phyloP scores from a whole-genome alignment of 2,113 vertebrate genomes.

The Lipophrys pholis region DNA sequence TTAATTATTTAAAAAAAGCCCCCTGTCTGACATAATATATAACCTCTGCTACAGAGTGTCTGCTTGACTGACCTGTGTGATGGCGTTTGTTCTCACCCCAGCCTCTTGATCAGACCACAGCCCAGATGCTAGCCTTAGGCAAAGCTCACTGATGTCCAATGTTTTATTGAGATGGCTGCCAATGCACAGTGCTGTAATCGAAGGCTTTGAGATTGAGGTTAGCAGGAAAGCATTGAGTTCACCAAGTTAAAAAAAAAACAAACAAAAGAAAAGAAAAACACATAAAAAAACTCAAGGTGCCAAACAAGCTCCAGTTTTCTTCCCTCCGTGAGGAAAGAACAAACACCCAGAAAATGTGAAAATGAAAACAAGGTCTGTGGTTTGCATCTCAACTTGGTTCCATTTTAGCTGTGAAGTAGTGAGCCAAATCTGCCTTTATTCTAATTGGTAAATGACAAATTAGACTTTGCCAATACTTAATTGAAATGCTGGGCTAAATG shows the following conservation, averaged over 20 bases:
- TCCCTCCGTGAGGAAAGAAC: background rate
- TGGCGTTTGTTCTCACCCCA: conserved; percentile 22
- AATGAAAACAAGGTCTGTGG: background rate
- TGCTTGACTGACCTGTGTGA: conserved; percentile 24
- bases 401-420: conserved; percentile 56
- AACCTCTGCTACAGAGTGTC: conserved; percentile 14
- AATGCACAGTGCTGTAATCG: conserved; percentile 18
- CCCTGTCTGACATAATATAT: conserved; percentile 20
- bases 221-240: conserved; percentile 11
- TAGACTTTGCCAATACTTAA: conserved; percentile 70
- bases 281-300: background rate
- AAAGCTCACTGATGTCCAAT: conserved; percentile 34
- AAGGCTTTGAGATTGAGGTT: conserved; percentile 25
- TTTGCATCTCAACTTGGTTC: conserved; percentile 48
- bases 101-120: conserved; percentile 44
- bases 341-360: background rate
- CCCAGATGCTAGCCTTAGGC: conserved; percentile 42
- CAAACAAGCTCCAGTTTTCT: too few species aligned
- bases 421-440: conserved; percentile 56
- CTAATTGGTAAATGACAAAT: conserved; percentile 77
- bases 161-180: conserved; percentile 57
- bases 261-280: background rate
- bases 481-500: conserved; percentile 73
- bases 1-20: conserved; percentile 11
- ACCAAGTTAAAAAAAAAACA: background rate